Percentiles rank a stretch among this genome's conserved stretches.
Conservation (phyloP, 2,888 invertebrate species). For the Plebejus anna region DNA sequence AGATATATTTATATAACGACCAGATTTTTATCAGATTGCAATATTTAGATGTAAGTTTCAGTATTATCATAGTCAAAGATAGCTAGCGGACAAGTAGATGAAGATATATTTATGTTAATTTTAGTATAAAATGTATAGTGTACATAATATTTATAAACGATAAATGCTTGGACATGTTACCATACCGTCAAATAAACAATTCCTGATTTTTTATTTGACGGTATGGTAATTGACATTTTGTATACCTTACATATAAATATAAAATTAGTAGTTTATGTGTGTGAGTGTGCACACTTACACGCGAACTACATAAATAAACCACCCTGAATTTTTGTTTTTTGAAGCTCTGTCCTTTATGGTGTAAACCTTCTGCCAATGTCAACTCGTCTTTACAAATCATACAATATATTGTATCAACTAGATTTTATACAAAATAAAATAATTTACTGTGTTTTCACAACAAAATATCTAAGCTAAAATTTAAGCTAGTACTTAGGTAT, state of each 20-base stretch:
- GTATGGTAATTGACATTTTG: not conserved
- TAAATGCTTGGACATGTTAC: conserved; percentile 11
- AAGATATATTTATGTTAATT: conserved; percentile 54
- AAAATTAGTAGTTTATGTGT: too few relatives aligned
- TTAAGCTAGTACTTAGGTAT: not conserved
- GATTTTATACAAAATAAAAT: not conserved
- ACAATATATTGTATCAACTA: not conserved
- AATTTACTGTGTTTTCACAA: not conserved
- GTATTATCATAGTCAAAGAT: conserved; percentile 76
- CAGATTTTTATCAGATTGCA: conserved; percentile 78
- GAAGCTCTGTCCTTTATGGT: too few relatives aligned
- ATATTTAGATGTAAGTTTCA: conserved; percentile 75
- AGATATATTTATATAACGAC: conserved; percentile 64
- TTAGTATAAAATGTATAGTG: conserved; percentile 55
- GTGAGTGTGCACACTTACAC: too few relatives aligned
- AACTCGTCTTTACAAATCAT: too few relatives aligned
- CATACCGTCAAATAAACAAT: not conserved
- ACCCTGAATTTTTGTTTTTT: too few relatives aligned
- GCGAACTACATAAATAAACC: too few relatives aligned
- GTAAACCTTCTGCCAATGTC: too few relatives aligned
- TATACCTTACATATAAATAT: not conserved
- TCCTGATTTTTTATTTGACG: not conserved
- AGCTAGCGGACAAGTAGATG: conserved; percentile 65
- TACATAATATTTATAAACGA: conserved; percentile 47
- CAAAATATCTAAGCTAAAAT: not conserved